Conservation (phyloP, 92 coral and sea anemone species). For the Palythoa heliodiscus region DNA sequence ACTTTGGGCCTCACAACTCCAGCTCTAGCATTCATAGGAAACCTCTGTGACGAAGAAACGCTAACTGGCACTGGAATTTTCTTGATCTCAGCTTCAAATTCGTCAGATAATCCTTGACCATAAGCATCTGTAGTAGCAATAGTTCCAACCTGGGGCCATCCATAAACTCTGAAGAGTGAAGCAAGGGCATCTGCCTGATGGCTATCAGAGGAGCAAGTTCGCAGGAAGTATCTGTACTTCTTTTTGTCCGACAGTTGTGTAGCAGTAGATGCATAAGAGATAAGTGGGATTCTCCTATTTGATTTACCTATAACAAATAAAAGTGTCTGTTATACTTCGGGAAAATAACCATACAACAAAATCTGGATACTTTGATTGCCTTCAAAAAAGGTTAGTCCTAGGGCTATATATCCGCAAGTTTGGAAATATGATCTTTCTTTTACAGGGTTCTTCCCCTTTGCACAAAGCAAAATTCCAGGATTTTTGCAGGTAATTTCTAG, state of each 20-base stretch:
- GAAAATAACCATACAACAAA: neutral
- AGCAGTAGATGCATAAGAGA: slow-evolving; percentile 97
- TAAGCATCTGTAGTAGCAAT: slow-evolving; percentile 90
- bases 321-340: neutral
- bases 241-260: slow-evolving; percentile 89
- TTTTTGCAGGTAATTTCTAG: too few species aligned
- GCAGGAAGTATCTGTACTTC: slow-evolving; percentile 88
- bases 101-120: slow-evolving; percentile 87
- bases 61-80: slow-evolving; percentile 84
- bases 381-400: neutral
- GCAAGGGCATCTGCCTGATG: slow-evolving; percentile 92
- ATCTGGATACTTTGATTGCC: neutral
- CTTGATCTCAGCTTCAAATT: slow-evolving; percentile 77
- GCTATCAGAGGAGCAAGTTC: slow-evolving; percentile 89
- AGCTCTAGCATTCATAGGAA: slow-evolving; percentile 90
- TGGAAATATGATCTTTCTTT: neutral
- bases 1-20: slow-evolving; percentile 92
- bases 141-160: slow-evolving; percentile 93
- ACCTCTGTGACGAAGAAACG: slow-evolving; percentile 82
- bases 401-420: neutral
- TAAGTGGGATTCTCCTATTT: slow-evolving; percentile 82
- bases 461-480: too few species aligned
- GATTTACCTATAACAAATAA: slow-evolving; percentile 64
- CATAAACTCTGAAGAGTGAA: slow-evolving; percentile 79
- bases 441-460: too few species aligned